A percentile compares a stretch with the other conserved stretches of the same genome.
These are phyloP conservation scores for Melinaea marsaeus DNA, from an alignment of 2,888 invertebrate genomes.

Conservation along the genomic window DNA sequence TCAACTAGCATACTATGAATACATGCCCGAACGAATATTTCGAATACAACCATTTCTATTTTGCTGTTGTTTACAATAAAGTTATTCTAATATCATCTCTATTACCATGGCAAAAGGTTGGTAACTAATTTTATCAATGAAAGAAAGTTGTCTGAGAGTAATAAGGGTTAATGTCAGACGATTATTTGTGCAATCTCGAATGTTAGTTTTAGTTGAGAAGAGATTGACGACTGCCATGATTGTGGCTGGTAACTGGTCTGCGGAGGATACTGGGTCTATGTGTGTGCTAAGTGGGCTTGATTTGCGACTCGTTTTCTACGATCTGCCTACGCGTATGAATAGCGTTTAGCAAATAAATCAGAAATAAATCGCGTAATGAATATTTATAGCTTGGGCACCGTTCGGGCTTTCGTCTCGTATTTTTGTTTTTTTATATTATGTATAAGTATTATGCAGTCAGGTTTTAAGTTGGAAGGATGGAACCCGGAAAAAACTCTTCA, in stretches of 20 bases:
- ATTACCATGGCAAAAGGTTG: conserved; percentile 13
- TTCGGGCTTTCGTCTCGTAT: conserved; percentile 15
- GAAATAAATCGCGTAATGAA: conserved; percentile 37
- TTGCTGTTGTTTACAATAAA: conserved; percentile 11
- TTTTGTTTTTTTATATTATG: conserved; percentile 1
- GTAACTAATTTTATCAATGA: conserved; percentile 5
- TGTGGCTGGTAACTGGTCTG: conserved; percentile 52
- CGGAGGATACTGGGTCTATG: conserved; percentile 41
- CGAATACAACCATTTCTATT: conserved; percentile 19
- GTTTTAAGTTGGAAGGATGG: conserved; percentile 3
- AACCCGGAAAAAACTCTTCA: conserved; percentile 41
- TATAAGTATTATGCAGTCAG: background rate
- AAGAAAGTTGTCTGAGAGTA: conserved; percentile 48
- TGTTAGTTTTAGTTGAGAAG: conserved; percentile 63
- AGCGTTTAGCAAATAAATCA: conserved; percentile 48
- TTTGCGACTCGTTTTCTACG: conserved; percentile 49
- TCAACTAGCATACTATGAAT: conserved; percentile 30
- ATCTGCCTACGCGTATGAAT: conserved; percentile 49
- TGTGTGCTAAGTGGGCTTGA: conserved; percentile 56
- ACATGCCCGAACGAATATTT: conserved; percentile 32
- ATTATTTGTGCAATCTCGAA: conserved; percentile 71
- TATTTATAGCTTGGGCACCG: conserved; percentile 14
- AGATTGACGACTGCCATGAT: conserved; percentile 64
- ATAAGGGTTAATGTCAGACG: conserved; percentile 68
- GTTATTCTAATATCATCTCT: conserved; percentile 21